These are phyloP conservation scores for Meteorus cinctellus DNA, from an alignment of 2,888 invertebrate genomes.

Conservation along the genomic window DNA sequence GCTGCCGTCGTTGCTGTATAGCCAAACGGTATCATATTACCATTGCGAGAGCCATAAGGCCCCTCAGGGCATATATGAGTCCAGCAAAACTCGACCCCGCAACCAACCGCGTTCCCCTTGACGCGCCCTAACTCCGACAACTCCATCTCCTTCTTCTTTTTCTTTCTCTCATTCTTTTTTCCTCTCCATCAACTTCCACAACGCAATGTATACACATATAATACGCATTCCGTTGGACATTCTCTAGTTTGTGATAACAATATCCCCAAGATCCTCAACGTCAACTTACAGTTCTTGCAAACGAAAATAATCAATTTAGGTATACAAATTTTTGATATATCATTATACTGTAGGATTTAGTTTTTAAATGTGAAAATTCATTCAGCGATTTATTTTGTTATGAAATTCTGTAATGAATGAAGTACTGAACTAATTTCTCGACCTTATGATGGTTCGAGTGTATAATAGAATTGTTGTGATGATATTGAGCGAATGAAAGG, in stretches of 20 bases:
- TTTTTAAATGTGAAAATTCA: too few species aligned
- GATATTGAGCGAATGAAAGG: slow-evolving; percentile 24
- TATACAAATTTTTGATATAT: background rate
- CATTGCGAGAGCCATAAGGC: slow-evolving; percentile 46
- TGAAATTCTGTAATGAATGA: too few species aligned
- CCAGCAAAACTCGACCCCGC: slow-evolving; percentile 44
- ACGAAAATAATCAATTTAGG: background rate
- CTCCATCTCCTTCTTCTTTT: slow-evolving; percentile 15
- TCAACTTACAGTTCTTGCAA: background rate
- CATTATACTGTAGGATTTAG: background rate
- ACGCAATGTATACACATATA: background rate
- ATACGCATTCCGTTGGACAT: background rate
- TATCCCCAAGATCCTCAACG: background rate
- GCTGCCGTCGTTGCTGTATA: slow-evolving; percentile 44
- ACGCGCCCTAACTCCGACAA: background rate
- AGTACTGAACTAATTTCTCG: too few species aligned
- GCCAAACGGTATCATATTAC: slow-evolving; percentile 47
- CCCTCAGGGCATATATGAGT: slow-evolving; percentile 46
- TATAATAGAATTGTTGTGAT: slow-evolving; percentile 9
- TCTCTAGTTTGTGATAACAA: background rate
- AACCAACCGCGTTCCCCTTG: slow-evolving; percentile 1
- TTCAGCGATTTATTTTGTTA: too few species aligned
- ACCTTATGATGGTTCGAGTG: background rate
- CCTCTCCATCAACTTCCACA: background rate
- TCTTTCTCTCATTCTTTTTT: background rate